phyloP scores from a whole-genome alignment of 2,888 invertebrate genomes.

The Polia nebulosa region DNA sequence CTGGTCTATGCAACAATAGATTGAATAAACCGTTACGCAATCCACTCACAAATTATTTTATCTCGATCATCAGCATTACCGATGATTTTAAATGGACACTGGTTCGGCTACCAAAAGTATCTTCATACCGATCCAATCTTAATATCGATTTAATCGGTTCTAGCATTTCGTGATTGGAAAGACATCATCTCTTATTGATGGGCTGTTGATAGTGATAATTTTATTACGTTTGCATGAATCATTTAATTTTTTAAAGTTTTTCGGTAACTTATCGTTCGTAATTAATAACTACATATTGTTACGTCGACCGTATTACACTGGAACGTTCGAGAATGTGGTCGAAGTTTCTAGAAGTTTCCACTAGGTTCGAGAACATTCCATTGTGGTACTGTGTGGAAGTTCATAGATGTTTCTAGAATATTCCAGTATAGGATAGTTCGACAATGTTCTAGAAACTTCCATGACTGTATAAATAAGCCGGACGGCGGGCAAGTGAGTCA shows the following conservation, averaged over 20 bases:
- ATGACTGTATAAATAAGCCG: too few species aligned
- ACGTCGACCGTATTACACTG: too few species aligned
- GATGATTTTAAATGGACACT: slow-evolving; percentile 75
- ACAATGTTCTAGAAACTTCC: too few species aligned
- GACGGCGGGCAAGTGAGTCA: too few species aligned
- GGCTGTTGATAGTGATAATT: slow-evolving; percentile 45
- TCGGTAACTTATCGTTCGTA: background rate
- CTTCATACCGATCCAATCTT: slow-evolving; percentile 67
- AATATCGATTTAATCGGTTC: slow-evolving; percentile 62
- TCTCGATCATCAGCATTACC: slow-evolving; percentile 72
- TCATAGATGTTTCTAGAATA: too few species aligned
- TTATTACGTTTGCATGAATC: slow-evolving; percentile 33
- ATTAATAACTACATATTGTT: too few species aligned
- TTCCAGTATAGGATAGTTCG: too few species aligned
- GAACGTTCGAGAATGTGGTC: too few species aligned
- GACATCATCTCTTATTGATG: slow-evolving; percentile 52
- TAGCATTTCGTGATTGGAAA: slow-evolving; percentile 56
- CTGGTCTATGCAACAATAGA: slow-evolving; percentile 70
- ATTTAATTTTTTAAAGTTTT: slow-evolving; percentile 13
- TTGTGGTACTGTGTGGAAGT: too few species aligned
- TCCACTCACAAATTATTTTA: slow-evolving; percentile 72
- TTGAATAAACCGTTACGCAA: slow-evolving; percentile 78
- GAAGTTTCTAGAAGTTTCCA: too few species aligned
- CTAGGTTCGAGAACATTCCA: too few species aligned
- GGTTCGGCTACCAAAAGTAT: slow-evolving; percentile 71